Evolutionary conservation across 1,140 invertebrate species (phyloP).

Genomic region (Drosophila lacertosa): DNA sequence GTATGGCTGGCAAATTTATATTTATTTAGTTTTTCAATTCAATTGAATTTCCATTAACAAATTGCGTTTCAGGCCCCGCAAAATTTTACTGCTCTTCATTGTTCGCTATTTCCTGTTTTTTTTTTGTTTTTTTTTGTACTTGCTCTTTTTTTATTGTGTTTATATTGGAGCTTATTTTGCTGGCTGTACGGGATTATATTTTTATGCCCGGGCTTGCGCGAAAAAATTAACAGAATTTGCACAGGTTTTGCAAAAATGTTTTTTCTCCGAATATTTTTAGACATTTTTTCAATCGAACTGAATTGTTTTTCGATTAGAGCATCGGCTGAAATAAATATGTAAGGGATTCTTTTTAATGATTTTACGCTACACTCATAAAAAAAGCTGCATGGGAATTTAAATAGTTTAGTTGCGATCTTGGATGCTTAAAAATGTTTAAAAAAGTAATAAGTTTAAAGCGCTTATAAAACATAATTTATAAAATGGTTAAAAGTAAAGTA

Average conservation of each 20-base stretch:
- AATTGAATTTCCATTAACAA: constrained; percentile 81
- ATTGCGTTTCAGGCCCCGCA: constrained; percentile 41
- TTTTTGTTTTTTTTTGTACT: background rate
- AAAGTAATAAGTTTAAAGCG: too few species aligned
- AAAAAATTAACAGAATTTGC: constrained; percentile 40
- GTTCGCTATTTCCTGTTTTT: constrained; percentile 7
- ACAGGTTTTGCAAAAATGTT: constrained; percentile 17
- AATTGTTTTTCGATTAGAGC: constrained; percentile 20
- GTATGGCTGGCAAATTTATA: constrained; percentile 28
- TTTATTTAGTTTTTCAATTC: constrained; percentile 77
- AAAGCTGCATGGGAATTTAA: too few species aligned
- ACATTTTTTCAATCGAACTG: constrained; percentile 10
- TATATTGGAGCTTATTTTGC: constrained; percentile 15
- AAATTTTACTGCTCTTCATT: constrained; percentile 1
- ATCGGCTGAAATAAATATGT: background rate
- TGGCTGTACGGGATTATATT: constrained; percentile 29
- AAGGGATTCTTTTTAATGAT: background rate
- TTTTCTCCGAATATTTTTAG: constrained; percentile 18
- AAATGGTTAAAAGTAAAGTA: too few species aligned
- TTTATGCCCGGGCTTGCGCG: constrained; percentile 1
- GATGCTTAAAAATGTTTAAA: too few species aligned
- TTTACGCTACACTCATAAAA: too few species aligned
- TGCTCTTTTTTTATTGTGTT: constrained; percentile 1
- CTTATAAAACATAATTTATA: too few species aligned
- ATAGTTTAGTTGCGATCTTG: too few species aligned